Percentiles rank a stretch among this genome's conserved stretches.
Conservation (phyloP, 2,797 vertebrate species). For the Anas bahamensis region DNA sequence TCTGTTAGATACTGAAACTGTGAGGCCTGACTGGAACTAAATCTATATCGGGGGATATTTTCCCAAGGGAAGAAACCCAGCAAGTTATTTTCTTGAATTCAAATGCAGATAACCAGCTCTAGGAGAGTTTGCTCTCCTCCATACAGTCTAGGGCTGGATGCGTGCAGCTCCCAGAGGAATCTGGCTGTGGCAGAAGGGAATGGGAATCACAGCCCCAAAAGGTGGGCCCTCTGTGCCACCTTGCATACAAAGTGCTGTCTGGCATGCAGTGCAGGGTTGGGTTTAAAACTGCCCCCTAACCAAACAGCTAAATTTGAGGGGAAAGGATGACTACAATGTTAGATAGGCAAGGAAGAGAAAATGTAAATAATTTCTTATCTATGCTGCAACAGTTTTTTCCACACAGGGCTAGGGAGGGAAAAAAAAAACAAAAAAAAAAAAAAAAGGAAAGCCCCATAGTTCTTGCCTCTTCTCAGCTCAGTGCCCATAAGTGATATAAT, state of each 20-base stretch:
- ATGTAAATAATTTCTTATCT: background rate
- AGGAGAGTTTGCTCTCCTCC: background rate
- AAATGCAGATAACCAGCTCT: background rate
- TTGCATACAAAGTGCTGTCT: background rate
- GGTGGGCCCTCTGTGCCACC: background rate
- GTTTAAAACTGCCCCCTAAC: background rate
- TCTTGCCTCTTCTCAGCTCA: background rate
- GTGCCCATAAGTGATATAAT: background rate
- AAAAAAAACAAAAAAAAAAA: background rate
- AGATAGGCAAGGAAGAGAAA: background rate
- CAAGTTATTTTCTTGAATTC: background rate
- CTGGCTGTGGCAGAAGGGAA: background rate
- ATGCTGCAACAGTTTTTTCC: background rate
- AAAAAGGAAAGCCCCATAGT: background rate
- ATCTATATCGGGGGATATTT: background rate
- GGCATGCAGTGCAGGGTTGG: background rate
- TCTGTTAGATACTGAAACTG: constrained; percentile 21
- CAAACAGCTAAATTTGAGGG: background rate
- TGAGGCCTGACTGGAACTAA: background rate
- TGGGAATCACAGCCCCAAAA: background rate
- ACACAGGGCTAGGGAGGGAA: background rate
- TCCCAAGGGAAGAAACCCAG: constrained; percentile 46
- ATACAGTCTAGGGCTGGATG: background rate
- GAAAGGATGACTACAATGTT: background rate
- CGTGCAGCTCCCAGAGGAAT: background rate